These are phyloP conservation scores for Xestia c-nigrum DNA, from an alignment of 2,888 invertebrate species.

Conservation along the genomic window DNA sequence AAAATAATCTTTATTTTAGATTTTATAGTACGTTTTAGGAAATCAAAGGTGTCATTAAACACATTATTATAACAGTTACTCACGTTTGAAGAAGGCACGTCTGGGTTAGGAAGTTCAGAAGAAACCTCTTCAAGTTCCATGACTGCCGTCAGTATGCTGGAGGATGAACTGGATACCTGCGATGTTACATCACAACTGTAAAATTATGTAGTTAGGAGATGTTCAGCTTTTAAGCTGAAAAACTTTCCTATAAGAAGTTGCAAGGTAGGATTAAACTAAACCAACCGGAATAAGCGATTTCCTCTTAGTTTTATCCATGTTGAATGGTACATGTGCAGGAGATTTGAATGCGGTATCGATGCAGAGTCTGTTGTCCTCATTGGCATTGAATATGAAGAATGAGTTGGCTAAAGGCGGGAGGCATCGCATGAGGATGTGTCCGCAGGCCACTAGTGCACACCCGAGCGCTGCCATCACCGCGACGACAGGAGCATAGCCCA, in stretches of 20 bases:
- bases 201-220: neutral
- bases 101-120: neutral
- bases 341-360: slow-evolving; percentile 73
- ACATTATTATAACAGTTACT: neutral
- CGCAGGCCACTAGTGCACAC: slow-evolving; percentile 76
- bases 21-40: neutral
- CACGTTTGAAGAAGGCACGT: slow-evolving; percentile 34
- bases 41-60: neutral
- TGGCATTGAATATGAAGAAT: slow-evolving; percentile 86
- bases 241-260: neutral
- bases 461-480: slow-evolving; percentile 74
- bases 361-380: slow-evolving; percentile 85
- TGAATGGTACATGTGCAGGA: slow-evolving; percentile 56
- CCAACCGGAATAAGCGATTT: slow-evolving; percentile 79
- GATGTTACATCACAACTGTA: neutral
- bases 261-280: slow-evolving; percentile 1
- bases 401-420: slow-evolving; percentile 81
- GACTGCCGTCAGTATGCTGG: slow-evolving; percentile 43
- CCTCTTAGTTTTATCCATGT: slow-evolving; percentile 67
- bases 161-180: slow-evolving; percentile 63
- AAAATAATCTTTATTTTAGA: too few relatives aligned
- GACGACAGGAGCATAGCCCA: slow-evolving; percentile 76
- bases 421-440: slow-evolving; percentile 77
- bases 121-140: slow-evolving; percentile 1
- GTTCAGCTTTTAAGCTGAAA: neutral